Base-by-base conservation (phyloP, 2,797 vertebrate species). In the Petrocephalus schoutedeni region DNA sequence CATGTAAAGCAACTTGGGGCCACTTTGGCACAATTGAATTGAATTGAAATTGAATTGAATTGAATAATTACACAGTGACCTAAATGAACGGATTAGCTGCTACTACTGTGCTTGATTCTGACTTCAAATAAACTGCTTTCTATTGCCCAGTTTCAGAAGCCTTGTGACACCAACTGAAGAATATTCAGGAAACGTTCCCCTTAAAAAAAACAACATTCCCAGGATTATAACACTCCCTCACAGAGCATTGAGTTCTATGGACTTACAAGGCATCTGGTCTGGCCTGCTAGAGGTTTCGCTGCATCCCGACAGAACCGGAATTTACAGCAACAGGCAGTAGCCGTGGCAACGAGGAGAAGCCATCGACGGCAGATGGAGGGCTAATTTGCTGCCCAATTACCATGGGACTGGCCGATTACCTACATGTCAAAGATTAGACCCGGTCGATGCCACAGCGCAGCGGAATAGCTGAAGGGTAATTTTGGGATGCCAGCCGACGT, bases 331-430 rank as follows among this genome's bases (percentile, higher is more conserved):
- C 57, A 41, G 57, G 57, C 85, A 23, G 58, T 64, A 49, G 85
- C 85, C 58, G 58, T 86, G 85, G 57, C 53, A 64, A 86, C 85
- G 21, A 61, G 32, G 19, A 19, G 58, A 61, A 86, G 85, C 59
- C 45, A 64, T 41, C 12, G 28, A 51, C 10, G 58, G 58, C 57
- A 86, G 57, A 86, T 45, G 85, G 85, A 64, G 58, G 58, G n/a
- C 57, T 61, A 49, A 86, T 64, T 86, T 86, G 85, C 84, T 58
- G 56, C 84, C 32, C 84, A 64, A 86, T 86, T 61, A 51, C 85
- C 41, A 6, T 8, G 53, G 36, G 41, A 64, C 58, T 58, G 21
- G 9, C 36, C 58, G 21, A 86, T 86, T 86, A 41, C 56, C 56
- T 59, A 41, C 58, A 86, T 85, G 83, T 86, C 84, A 86, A 54